Evolutionary conservation across 1,140 invertebrate species (phyloP), one percentile per base, ranked within the genome.

Genomic region (Zaprionus africanus): DNA sequence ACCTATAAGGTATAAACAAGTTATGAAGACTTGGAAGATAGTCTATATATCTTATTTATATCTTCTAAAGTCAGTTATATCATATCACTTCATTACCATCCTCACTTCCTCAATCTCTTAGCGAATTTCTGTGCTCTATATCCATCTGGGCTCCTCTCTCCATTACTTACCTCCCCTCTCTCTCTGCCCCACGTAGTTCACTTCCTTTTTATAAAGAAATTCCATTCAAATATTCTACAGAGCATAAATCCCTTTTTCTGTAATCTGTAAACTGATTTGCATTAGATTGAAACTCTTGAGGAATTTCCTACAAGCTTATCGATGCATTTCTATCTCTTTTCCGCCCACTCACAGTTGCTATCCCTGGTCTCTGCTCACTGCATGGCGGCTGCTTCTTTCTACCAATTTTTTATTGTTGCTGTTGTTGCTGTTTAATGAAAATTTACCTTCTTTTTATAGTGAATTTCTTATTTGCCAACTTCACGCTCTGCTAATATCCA

Each of bases 401-500:
- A 46, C n/a, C 67, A 65, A 65, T 62, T 63, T 79, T 66, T 49
- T 75, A 65, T 65, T 76, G 67, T 36, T 49, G 26, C 41, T 59
- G 68, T 43, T 73, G 73, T 77, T 88, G 64, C 82, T 79, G 74
- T 84, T 81, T 82, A 85, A 90, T 84, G 81, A 90, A 91, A 81
- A 82, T 86, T 81, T 79, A 75, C 54, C 76, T 71, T 82, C 79
- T 79, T 79, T 87, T 87, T 73, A 83, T 82, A 76, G 75, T 82
- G 84, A 82, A 91, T 88, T 91, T 90, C 87, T 90, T 90, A 87
- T 90, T 91, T 91, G 90, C 90, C 82, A 92, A 92, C 91, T 92
- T 92, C 91, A 92, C 91, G 91, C 91, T 92, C 91, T 90, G 91
- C 84, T 92, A 92, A 91, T 91, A 92, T 81, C 82, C 91, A 92